These are phyloP conservation scores for Zaprionus camerounensis DNA, from an alignment of 1,140 invertebrate species.

Conservation along the genomic window DNA sequence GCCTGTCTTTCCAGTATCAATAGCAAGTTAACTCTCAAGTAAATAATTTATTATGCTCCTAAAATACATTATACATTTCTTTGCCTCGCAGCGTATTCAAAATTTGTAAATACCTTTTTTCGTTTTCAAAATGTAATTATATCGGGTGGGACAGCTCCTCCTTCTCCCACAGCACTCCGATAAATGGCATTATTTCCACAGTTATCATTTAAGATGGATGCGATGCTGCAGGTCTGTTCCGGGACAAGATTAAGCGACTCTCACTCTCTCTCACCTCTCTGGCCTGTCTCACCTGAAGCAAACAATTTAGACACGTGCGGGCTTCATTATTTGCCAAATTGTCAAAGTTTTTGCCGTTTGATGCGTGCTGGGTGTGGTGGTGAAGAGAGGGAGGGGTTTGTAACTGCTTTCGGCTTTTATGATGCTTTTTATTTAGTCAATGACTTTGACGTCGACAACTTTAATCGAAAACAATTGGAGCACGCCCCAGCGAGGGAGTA, in stretches of 20 bases:
- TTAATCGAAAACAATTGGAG: conserved; percentile 76
- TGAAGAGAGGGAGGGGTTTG: background rate
- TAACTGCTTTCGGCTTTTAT: conserved; percentile 76
- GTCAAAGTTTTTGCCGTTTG: conserved; percentile 72
- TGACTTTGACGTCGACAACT: conserved; percentile 79
- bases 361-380: conserved; percentile 21
- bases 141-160: background rate
- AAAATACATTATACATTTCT: background rate
- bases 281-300: conserved; percentile 43
- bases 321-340: conserved; percentile 76
- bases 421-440: conserved; percentile 81
- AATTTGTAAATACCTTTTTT: conserved; percentile 8
- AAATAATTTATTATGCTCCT: background rate
- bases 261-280: conserved; percentile 10
- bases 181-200: conserved; percentile 3
- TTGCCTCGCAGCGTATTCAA: background rate
- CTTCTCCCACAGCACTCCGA: background rate
- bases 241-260: conserved; percentile 18
- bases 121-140: background rate
- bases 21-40: background rate
- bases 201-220: conserved; percentile 20
- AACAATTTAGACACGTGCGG: conserved; percentile 77
- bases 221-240: background rate
- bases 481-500: conserved; percentile 1
- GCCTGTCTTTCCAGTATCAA: background rate